These are phyloP conservation scores for Hypomecis atomaria DNA, from an alignment of 2,888 invertebrate genomes.

Conservation along the genomic window DNA sequence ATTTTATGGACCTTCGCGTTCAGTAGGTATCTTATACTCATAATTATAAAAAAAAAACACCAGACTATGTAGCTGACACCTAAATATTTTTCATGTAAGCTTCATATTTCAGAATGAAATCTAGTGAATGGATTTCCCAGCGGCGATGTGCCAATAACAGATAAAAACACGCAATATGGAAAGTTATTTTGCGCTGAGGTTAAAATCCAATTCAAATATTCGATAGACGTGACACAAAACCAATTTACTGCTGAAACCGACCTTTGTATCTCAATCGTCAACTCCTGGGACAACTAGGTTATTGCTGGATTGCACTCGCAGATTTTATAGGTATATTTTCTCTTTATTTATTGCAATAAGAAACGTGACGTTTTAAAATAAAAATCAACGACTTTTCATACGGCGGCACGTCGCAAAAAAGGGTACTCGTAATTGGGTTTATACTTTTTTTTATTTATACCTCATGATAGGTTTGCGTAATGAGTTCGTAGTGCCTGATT, in stretches of 20 bases:
- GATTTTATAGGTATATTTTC: background rate
- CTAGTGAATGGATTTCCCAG: conserved; percentile 44
- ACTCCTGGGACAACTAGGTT: conserved; percentile 13
- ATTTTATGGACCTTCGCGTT: too few relatives aligned
- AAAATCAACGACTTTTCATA: too few relatives aligned
- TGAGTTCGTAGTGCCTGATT: too few relatives aligned
- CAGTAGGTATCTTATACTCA: too few relatives aligned
- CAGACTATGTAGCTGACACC: too few relatives aligned
- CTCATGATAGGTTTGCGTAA: too few relatives aligned
- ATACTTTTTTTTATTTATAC: too few relatives aligned
- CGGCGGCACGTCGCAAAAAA: too few relatives aligned
- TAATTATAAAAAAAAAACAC: too few relatives aligned
- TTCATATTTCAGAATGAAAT: conserved; percentile 33
- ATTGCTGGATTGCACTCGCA: background rate
- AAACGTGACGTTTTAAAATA: too few relatives aligned
- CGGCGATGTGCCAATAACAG: conserved; percentile 53
- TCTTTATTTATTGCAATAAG: background rate
- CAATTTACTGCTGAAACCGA: conserved; percentile 63
- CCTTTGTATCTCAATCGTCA: conserved; percentile 52
- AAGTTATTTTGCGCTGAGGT: conserved; percentile 69
- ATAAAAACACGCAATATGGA: conserved; percentile 54
- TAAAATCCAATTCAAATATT: conserved; percentile 77
- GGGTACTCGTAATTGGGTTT: too few relatives aligned
- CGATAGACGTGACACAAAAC: conserved; percentile 69
- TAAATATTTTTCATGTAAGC: conserved; percentile 1